Evolutionary conservation across 2,888 invertebrate species (phyloP), one percentile per base, ranked within the genome.

Genomic region (Rapana venosa): DNA sequence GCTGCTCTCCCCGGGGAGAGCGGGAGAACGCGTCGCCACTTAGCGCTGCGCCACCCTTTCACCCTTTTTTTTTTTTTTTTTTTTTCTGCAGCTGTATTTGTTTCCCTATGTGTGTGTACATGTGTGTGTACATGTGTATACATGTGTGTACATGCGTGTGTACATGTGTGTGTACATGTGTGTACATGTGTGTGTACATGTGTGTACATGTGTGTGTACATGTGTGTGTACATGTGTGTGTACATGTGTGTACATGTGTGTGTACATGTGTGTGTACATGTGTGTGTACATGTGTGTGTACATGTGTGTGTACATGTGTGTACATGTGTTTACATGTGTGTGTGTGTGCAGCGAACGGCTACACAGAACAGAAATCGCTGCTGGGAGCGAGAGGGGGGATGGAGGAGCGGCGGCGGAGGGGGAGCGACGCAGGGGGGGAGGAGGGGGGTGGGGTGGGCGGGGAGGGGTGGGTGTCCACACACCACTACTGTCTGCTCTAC

Each of bases 401-500:
- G 81, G 22, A 20, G 11, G n/a, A n/a, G 74, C 26, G 11, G 26
- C 47, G 47, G 81, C 8, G 26, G 35, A 13, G 17, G 47, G 47
- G 47, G 36, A 36, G 22, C 22, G 22, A 47, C 36, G 81, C 0
- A 0, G 36, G 36, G 22, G 22, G 22, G 22, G 36, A 36, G 36
- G 77, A 11, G 77, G 77, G 4, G 13, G 77, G n/a, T 13, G 77
- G 30, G 30, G 84, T 56, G 15, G 56, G 84, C 15, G 36, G 30
- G 30, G 84, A 85, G 58, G 84, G 84, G 17, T 85, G 84, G 84
- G 30, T 85, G 58, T 85, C 58, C 30, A 58, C 84, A 22, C 84
- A 85, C 30, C 56, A 85, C 84, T 85, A 58, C 84, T 85, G 84
- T 30, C 84, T 85, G 4, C 84, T 85, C 30, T 85, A 85, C 84